phyloP scores from a whole-genome alignment of 2,888 invertebrate genomes.

The Tipula helvola region DNA sequence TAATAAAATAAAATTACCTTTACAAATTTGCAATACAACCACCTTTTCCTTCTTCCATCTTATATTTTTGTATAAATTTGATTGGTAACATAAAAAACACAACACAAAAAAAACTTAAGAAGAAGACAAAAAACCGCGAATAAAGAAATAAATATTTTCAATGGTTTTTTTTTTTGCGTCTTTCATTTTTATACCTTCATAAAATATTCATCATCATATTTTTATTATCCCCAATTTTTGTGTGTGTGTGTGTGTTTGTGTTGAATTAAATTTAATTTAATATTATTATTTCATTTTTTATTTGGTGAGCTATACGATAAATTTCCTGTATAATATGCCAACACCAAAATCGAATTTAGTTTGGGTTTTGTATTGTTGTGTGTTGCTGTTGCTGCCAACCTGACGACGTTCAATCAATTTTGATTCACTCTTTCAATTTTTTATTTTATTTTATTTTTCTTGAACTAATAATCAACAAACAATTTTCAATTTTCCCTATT shows the following conservation, averaged over 20 bases:
- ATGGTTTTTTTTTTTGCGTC: not conserved
- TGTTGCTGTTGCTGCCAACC: not conserved
- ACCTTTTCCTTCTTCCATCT: not conserved
- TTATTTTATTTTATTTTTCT: not conserved
- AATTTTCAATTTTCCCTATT: not conserved
- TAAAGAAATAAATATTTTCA: slow-evolving; percentile 4
- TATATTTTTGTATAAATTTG: not conserved
- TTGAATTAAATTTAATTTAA: not conserved
- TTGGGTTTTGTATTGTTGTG: not conserved
- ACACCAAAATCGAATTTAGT: not conserved
- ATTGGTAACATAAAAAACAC: not conserved
- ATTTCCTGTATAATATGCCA: not conserved
- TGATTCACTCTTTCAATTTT: not conserved
- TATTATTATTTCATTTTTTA: not conserved
- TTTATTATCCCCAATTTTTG: not conserved
- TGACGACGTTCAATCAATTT: not conserved
- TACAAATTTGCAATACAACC: not conserved
- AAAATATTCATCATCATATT: not conserved
- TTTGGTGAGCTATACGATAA: not conserved
- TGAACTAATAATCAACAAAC: not conserved
- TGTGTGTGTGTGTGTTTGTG: not conserved
- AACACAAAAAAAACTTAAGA: not conserved
- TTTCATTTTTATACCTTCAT: not conserved
- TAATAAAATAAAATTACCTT: not conserved
- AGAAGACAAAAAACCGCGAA: not conserved